Evolutionary conservation across 1,140 invertebrate genomes (phyloP), one percentile per base, ranked within the genome.

Genomic region (Aricia agestis): DNA sequence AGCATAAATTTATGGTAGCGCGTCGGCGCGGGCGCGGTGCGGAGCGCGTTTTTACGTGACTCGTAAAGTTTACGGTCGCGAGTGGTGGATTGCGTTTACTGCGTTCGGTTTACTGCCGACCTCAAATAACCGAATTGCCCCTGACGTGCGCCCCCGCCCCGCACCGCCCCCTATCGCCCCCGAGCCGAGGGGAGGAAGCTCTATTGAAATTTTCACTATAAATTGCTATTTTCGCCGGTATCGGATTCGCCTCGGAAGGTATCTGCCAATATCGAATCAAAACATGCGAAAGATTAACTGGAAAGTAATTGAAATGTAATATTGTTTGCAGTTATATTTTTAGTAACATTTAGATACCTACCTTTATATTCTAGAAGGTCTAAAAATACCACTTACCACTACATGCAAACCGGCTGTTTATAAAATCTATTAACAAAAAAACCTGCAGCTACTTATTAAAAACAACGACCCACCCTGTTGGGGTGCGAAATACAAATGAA

Each of bases 41-140:
- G 82, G 87, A 87, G 87, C 86, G 84, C 86, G 89, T 91, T 91
- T 91, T 91, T 91, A 90, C 87, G 87, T 89, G 84, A 87, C 87
- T 91, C 89, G 89, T 91, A 91, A 91, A 91, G 81, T 91, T 90
- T 91, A 91, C 87, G 85, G 86, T 85, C 86, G 86, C 87, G 89
- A 90, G 86, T 90, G 86, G 85, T 86, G 86, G 83, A 90, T 89
- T 91, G 87, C 87, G 87, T 91, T 91, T 91, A 91, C 36, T 36
- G 36, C 82, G 85, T 87, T 89, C 85, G 84, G 82, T 89, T 91
- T 91, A 91, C 82, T 81, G 84, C 80, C 85, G 89, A 89, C 87
- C 86, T 84, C 87, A 90, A 91, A 91, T 89, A 89, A 86, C 87
- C 82, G 82, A 89, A 91, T 89, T 86, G 85, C 79, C 81, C 77